Evolutionary conservation across 2,113 vertebrate species (phyloP).

Genomic region (Hypanus sabinus): DNA sequence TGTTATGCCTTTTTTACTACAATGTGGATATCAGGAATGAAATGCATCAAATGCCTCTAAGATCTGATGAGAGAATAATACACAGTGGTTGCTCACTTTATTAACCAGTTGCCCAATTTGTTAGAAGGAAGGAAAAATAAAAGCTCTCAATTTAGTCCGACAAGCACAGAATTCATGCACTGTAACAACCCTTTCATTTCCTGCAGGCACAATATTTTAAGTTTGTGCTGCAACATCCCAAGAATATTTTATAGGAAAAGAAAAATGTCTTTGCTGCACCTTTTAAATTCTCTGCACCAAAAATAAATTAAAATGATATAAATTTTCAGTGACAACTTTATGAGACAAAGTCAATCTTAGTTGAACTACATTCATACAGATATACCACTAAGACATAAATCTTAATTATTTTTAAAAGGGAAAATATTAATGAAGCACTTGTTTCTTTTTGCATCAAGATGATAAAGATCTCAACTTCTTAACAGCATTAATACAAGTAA

Average conservation of each 20-base stretch:
- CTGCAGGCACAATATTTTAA: neutral
- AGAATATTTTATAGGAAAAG: neutral
- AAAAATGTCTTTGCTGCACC: neutral
- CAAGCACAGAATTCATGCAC: neutral
- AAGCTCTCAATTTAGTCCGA: neutral
- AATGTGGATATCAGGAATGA: too few species aligned
- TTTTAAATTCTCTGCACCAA: constrained; percentile 39
- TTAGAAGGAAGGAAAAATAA: neutral
- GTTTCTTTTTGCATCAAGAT: constrained; percentile 41
- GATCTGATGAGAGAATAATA: too few species aligned
- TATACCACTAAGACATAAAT: constrained; percentile 41
- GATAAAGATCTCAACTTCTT: constrained; percentile 40
- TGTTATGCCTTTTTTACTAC: too few species aligned
- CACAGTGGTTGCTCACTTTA: neutral
- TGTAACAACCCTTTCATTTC: neutral
- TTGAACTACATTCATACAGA: constrained; percentile 40
- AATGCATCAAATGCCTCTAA: too few species aligned
- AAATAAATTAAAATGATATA: constrained; percentile 42
- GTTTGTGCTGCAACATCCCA: neutral
- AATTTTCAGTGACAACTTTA: constrained; percentile 43
- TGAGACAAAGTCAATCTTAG: constrained; percentile 45
- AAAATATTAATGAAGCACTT: constrained; percentile 41
- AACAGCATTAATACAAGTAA: constrained; percentile 22
- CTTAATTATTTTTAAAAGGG: constrained; percentile 38
- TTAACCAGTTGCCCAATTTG: neutral